These are phyloP conservation scores for Tubulanus polymorphus DNA, from an alignment of 2,888 invertebrate species.

Conservation along the genomic window DNA sequence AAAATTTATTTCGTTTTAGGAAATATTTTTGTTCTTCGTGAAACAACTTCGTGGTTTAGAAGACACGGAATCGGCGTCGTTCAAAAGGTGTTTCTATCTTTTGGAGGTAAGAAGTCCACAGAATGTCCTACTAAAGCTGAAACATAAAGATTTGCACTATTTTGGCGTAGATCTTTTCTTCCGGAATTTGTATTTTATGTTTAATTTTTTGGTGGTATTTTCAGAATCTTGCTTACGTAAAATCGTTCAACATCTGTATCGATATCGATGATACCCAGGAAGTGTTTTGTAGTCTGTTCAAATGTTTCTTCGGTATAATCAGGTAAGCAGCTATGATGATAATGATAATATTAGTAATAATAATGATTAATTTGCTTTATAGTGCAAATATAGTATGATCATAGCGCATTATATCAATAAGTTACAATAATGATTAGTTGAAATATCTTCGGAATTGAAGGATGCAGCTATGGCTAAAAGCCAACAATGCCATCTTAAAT, in stretches of 20 bases:
- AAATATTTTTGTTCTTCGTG: constrained; percentile 82
- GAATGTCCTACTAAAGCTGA: too few relatives aligned
- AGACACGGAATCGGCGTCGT: constrained; percentile 95
- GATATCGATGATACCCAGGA: constrained; percentile 96
- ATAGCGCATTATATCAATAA: too few relatives aligned
- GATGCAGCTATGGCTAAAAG: too few relatives aligned
- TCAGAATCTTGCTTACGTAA: constrained; percentile 88
- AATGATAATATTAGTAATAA: too few relatives aligned
- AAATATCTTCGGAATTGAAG: too few relatives aligned
- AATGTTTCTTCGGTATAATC: constrained; percentile 91
- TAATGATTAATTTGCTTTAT: too few relatives aligned
- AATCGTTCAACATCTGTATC: constrained; percentile 98
- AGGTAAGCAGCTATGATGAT: constrained; percentile 84
- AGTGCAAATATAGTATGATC: too few relatives aligned
- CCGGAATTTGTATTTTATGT: not conserved
- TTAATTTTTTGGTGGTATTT: constrained; percentile 12
- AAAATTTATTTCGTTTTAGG: constrained; percentile 35
- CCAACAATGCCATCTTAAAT: too few relatives aligned
- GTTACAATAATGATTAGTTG: too few relatives aligned
- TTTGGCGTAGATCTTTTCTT: not conserved
- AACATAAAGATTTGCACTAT: not conserved
- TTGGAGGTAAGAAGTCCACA: constrained; percentile 65
- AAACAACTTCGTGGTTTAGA: constrained; percentile 88
- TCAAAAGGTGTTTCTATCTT: constrained; percentile 95
- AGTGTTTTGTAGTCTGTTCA: constrained; percentile 89